Evolutionary conservation across 1,140 invertebrate genomes (phyloP), one percentile per base, ranked within the genome.

Genomic region (Leptinotarsa undecemlineata): DNA sequence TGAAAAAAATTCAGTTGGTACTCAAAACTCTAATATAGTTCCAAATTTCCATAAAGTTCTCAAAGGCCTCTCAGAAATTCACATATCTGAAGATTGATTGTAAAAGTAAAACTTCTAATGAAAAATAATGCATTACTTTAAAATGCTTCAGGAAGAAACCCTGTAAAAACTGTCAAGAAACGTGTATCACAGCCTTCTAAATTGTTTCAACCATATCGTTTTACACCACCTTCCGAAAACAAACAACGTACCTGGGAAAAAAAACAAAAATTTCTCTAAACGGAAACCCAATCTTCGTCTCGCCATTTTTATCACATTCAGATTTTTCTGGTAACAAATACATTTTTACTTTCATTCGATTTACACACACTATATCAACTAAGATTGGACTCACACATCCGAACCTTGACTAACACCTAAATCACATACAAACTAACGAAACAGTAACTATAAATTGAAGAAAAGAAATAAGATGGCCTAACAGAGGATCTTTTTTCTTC

Each of bases 271-370:
- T 14, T n/a, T n/a, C 42, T 42, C 42, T n/a, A 19, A 13, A 68
- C 4, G 42, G 13, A 23, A 23, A 66, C 33, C 33, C n/a, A 69
- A 62, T 26, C 23, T 71, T 48, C 62, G 23, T 23, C 14, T 71
- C 11, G 42, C 66, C 66, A 68, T 68, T 71, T 71, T 71, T 62
- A 71, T 71, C 69, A 71, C 69, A 71, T 71, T 71, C 57, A 48
- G 1, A 60, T 20, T 71, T 20, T 60, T 60, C 17, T 61, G 69
- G 69, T 68, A 68, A 68, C 66, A 33, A 68, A n/a, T 42, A n/a
- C 1, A 19, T 11, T 42, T 42, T 42, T 11, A 42, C 33, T 42
- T 42, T 6, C 33, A 42, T 42, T 42, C 33, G 33, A 42, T 42
- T 42, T 11, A 42, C 33, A 42, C 33, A 42, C 33, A 42, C 33